Evolutionary conservation across 2,888 invertebrate species (phyloP), one percentile per base, ranked within the genome.

Genomic region (Acanthosepion esculentum): DNA sequence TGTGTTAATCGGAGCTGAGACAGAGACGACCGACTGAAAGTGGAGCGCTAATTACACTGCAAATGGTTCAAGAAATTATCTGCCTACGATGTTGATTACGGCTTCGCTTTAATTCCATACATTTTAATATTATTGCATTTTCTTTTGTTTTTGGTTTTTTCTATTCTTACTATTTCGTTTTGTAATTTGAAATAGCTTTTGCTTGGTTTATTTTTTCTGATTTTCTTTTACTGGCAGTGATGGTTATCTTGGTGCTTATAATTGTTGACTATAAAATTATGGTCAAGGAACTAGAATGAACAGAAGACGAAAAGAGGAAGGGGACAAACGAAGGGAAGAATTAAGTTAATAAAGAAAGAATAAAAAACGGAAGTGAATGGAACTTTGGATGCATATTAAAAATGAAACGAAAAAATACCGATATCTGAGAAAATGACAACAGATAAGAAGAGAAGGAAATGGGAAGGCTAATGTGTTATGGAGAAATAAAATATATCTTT

Each of bases 1-100:
- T 78, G 78, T n/a, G n/a, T n/a, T 78, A 78, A 78, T 78, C 78
- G 78, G n/a, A 78, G 78, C 78, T 78, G 78, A 78, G 78, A 78
- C 78, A 78, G 78, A 78, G n/a, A n/a, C 78, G 78, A 78, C 78
- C 78, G 78, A 78, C 78, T 78, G n/a, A n/a, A 41, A 78, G 78
- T 33, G 78, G 12, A n/a, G 12, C 78, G 78, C 78, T 78, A 78
- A 78, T 78, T 78, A 78, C 78, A 78, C 78, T n/a, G 78, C 78
- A 33, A n/a, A n/a, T 78, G n/a, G n/a, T 78, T 78, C 78, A 78
- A 78, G 78, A 78, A 78, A 78, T 78, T 78, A 78, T 78, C 78
- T 78, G n/a, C 18, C 78, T n/a, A 12, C 15, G n/a, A 78, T 78
- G 78, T 78, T 78, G 78, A 78, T 33, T 78, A 78, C n/a, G n/a